Base-by-base conservation (phyloP, 64 coral and sea anemone species). In the Stichodactyla mertensii region DNA sequence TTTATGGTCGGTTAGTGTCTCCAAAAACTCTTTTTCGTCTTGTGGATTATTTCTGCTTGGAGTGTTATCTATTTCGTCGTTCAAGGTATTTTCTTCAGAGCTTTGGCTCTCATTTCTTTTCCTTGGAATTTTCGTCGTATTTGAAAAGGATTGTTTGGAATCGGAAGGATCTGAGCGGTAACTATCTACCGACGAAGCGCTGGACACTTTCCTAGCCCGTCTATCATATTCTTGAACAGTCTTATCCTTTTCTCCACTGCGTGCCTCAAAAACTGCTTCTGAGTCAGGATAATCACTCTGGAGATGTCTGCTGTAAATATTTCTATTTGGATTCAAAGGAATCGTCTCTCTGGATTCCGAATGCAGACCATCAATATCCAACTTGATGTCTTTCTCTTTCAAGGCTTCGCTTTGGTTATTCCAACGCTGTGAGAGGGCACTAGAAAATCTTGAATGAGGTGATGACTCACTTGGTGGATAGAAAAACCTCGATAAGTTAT, bases 21-120 rank as follows among this genome's bases (percentile, higher is more conserved):
- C 27, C 27, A 85, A 27, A 64, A 85, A 85, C 16, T 85, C 83
- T 26, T 22, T 64, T 64, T 62, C 83, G 53, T 85, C 27, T 64
- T 62, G 51, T 62, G 23, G 5, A 5, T 61, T 64, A 20, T 51
- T 85, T 31, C 16, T 85, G 14, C 0, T 85, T 51, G 6, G 16
- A 28, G 19, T 2, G 4, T 81, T 52, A 53, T 81, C 53, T 23
- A 0, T 6, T 55, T 20, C 69, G 24, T 74, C 69, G 69, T 31
- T 23, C 36, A 45, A 45, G 11, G 24, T 74, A 10, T 11, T 23
- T 74, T 74, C 69, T 74, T 74, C 22, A 74, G 78, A 81, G 51
- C 53, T 81, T 81, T 81, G 78, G 53, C 78, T 81, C 51, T 3
- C 16, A 8, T 51, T 81, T 81, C 53, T 55, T 8, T 81, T 81